These are phyloP conservation scores for Laterallus jamaicensis DNA, from an alignment of 2,113 vertebrate species.

Conservation along the genomic window DNA sequence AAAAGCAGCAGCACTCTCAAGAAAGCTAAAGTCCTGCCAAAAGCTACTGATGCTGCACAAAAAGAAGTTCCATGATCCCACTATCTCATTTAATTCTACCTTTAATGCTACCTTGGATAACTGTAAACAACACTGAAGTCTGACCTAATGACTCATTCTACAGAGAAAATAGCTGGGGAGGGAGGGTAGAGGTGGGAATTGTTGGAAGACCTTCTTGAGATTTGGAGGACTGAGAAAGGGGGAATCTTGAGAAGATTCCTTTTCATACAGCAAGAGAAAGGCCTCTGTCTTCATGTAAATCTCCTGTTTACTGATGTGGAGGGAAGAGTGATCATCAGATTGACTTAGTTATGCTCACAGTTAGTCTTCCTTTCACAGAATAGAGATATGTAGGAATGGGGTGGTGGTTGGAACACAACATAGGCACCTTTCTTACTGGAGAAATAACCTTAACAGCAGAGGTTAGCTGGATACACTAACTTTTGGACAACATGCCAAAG, in stretches of 20 bases:
- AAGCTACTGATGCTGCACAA: background rate
- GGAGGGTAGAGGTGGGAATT: background rate
- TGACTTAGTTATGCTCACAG: background rate
- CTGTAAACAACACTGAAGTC: background rate
- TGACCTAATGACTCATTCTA: background rate
- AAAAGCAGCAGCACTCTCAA: background rate
- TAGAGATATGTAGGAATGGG: fast-evolving
- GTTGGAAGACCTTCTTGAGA: background rate
- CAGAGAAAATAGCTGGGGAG: background rate
- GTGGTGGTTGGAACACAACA: background rate
- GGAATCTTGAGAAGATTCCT: background rate
- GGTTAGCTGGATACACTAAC: background rate
- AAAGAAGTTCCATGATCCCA: background rate
- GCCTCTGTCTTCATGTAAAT: background rate
- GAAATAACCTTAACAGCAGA: background rate
- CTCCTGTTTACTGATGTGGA: background rate
- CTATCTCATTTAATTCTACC: background rate
- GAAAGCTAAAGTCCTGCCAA: background rate
- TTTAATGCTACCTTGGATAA: background rate
- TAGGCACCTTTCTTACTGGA: background rate
- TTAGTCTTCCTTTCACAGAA: fast-evolving
- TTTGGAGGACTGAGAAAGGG: background rate
- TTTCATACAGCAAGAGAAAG: background rate
- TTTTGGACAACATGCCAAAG: background rate
- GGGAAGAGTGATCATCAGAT: background rate